These are phyloP conservation scores for Dysmachus trigonus DNA, from an alignment of 2,888 invertebrate genomes.

Conservation along the genomic window DNA sequence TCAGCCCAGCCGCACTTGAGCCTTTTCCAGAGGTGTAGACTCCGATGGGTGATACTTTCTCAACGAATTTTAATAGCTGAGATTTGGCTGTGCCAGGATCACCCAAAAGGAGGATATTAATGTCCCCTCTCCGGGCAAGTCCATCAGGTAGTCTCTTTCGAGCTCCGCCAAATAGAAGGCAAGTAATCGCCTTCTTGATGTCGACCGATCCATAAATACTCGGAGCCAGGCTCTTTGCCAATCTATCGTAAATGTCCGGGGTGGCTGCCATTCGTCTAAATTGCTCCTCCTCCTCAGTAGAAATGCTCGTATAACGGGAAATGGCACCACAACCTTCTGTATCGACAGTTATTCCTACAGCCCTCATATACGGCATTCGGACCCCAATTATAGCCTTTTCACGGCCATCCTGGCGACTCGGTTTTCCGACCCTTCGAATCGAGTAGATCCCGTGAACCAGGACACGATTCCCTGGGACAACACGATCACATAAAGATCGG, in stretches of 20 bases:
- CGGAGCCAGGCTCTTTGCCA: conserved; percentile 92
- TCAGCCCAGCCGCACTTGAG: conserved; percentile 97
- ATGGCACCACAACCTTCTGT: conserved; percentile 78
- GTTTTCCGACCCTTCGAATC: conserved; percentile 82
- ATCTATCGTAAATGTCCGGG: conserved; percentile 86
- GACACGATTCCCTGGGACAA: conserved; percentile 96
- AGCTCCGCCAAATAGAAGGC: conserved; percentile 92
- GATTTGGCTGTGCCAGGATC: conserved; percentile 99
- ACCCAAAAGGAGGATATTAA: conserved; percentile 92
- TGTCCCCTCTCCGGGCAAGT: conserved; percentile 93
- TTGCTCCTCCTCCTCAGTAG: conserved; percentile 74
- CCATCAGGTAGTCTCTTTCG: conserved; percentile 94
- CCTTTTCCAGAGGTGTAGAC: conserved; percentile 99
- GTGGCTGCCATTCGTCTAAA: conserved; percentile 80
- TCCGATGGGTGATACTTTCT: conserved; percentile 91
- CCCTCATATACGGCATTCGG: conserved; percentile 91
- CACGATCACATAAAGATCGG: conserved; percentile 88
- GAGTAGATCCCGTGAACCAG: conserved; percentile 94
- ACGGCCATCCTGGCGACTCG: conserved; percentile 73
- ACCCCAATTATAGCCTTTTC: conserved; percentile 90
- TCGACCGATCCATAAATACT: conserved; percentile 94
- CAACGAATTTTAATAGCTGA: conserved; percentile 96
- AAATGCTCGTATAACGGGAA: conserved; percentile 66
- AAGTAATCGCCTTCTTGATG: conserved; percentile 96
- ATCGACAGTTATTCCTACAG: conserved; percentile 90